These are phyloP conservation scores for Muscicapa adusta DNA, from an alignment of 2,113 vertebrate genomes.

Conservation along the genomic window DNA sequence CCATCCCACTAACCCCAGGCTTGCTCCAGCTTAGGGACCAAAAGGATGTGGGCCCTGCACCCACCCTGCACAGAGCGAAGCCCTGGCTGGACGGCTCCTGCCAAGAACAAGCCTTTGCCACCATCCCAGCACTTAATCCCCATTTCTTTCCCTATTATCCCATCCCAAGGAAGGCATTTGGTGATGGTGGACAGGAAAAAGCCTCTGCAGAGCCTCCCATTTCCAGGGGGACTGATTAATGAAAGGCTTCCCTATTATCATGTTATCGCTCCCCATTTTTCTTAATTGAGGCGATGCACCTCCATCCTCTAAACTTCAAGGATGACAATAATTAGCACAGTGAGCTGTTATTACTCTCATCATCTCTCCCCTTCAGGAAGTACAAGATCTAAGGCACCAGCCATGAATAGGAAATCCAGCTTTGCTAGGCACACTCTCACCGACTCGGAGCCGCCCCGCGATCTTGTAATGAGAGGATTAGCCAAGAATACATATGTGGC, in stretches of 20 bases:
- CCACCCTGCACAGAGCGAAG: accelerated
- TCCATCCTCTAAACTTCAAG: constrained; percentile 49
- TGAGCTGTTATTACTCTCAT: constrained; percentile 31
- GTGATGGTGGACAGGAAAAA: accelerated
- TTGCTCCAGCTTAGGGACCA: background rate
- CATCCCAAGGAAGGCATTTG: accelerated
- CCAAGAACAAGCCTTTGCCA: background rate
- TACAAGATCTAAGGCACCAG: background rate
- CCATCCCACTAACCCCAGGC: background rate
- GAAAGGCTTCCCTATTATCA: background rate
- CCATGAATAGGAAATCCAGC: background rate
- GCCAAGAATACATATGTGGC: background rate
- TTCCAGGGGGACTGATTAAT: background rate
- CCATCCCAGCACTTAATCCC: background rate
- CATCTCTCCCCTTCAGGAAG: constrained; percentile 51
- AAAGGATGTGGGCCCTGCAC: background rate
- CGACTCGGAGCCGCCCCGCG: background rate
- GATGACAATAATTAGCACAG: constrained; percentile 50
- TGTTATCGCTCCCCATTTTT: background rate
- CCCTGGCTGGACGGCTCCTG: accelerated
- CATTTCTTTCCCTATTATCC: background rate
- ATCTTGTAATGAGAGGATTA: constrained; percentile 31
- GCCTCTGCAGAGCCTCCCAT: background rate
- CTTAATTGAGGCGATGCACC: background rate
- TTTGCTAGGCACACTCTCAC: background rate